Evolutionary conservation across 2,888 invertebrate genomes (phyloP), one percentile per base, ranked within the genome.

Genomic region (Molorchus minor): DNA sequence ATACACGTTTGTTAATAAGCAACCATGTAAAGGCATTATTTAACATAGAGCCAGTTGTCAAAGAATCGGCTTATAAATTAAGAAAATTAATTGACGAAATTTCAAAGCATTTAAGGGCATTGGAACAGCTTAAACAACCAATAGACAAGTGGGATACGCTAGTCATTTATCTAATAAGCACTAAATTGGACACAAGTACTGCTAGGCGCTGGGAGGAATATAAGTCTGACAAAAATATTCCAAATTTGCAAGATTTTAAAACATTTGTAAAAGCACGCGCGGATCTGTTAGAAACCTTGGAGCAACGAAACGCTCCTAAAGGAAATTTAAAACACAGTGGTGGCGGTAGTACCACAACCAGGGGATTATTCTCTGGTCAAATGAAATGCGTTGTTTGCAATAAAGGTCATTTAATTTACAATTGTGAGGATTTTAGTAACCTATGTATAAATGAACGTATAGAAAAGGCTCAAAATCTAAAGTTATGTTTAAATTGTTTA

Each of bases 131-230:
- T 35, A 17, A 47, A n/a, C 33, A 56, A 38, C 59, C 56, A 3
- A 51, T 36, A 16, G 35, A 13, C 1, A 10, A 43, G 10, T 57
- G 53, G 57, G 56, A 60, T 13, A 56, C 49, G 4, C 25, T 61
- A 3, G 21, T 61, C 7, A 54, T 61, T 16, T 62, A 45, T 25
- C 20, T 62, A 21, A 29, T 62, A 17, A 13, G 16, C 17, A 33
- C 51, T 12, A 56, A 62, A 51, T 46, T 59, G 20, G 62, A 62
- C 15, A 8, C 25, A n/a, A 35, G 16, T n/a, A 59, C 61, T 10
- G 21, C 19, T 13, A 21, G 57, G n/a, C 52, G 61, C 19, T 63
- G 63, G 61, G 61, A 61, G 45, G 29, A 57, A 33, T 52, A 51
- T 16, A 61, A 13, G 25, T 12, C 33, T 29, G 56, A 43, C 12